phyloP scores from a whole-genome alignment of 2,797 vertebrate genomes.

The Pipistrellus kuhlii region DNA sequence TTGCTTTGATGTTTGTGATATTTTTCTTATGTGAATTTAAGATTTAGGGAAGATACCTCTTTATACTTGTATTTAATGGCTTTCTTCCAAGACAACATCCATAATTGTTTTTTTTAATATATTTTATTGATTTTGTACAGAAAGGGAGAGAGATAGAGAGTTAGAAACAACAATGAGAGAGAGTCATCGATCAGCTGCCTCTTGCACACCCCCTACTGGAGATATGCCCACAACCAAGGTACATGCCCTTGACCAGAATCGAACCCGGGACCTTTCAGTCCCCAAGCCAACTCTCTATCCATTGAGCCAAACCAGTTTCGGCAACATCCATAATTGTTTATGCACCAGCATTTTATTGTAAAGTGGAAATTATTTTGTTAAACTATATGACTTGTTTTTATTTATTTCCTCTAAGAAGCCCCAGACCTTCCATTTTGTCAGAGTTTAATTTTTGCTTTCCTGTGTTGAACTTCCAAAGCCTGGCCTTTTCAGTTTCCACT shows the following conservation, averaged over 20 bases:
- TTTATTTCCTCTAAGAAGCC: background rate
- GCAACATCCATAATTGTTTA: background rate
- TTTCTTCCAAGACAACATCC: background rate
- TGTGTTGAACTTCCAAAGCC: background rate
- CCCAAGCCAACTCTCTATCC: too few species aligned
- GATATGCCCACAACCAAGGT: too few species aligned
- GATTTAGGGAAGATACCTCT: background rate
- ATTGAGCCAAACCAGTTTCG: too few species aligned
- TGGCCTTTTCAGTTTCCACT: background rate
- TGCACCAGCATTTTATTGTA: background rate
- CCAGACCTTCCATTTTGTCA: background rate
- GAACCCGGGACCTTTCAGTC: too few species aligned
- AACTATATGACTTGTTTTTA: background rate
- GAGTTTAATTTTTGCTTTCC: constrained; percentile 28
- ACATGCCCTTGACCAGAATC: too few species aligned
- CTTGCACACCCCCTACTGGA: too few species aligned
- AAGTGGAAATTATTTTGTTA: constrained; percentile 3
- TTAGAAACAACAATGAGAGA: too few species aligned
- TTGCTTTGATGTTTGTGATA: constrained; percentile 31
- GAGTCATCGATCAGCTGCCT: too few species aligned
- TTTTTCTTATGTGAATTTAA: background rate
- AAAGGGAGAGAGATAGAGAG: too few species aligned
- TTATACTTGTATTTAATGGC: background rate
- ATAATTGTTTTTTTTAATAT: background rate
- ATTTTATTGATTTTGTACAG: too few species aligned